A percentile compares a stretch with the other conserved stretches of the same genome.
These are phyloP conservation scores for Rhincodon typus DNA, from an alignment of 2,797 vertebrate genomes.

Conservation along the genomic window DNA sequence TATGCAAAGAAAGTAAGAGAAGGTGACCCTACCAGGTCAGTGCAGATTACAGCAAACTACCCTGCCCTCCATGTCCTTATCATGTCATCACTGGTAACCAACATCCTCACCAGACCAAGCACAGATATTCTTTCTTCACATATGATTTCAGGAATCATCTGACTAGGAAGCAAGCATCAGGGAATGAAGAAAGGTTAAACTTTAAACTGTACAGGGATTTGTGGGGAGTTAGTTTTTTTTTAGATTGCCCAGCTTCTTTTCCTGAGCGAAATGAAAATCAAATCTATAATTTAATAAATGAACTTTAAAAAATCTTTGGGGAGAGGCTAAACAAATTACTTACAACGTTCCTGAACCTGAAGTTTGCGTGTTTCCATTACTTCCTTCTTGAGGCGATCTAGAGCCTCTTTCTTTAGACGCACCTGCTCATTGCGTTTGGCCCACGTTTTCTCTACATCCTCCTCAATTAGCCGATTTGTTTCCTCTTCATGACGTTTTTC, in stretches of 20 bases:
- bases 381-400: constrained; percentile 63
- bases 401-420: constrained; percentile 56
- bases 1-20: too few relatives aligned
- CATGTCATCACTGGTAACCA: background rate
- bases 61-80: background rate
- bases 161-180: background rate
- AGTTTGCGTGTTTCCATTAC: constrained; percentile 61
- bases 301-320: background rate
- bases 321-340: constrained; percentile 44
- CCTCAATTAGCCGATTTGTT: constrained; percentile 56
- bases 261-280: background rate
- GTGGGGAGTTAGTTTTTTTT: background rate
- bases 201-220: background rate
- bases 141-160: background rate
- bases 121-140: background rate
- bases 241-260: background rate
- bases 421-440: constrained; percentile 52
- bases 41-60: too few relatives aligned
- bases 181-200: background rate
- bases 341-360: constrained; percentile 77
- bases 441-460: constrained; percentile 58
- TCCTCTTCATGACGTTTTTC: constrained; percentile 62
- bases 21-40: too few relatives aligned
- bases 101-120: background rate
- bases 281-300: background rate